Evolutionary conservation across 2,113 vertebrate species (phyloP).

Genomic region (Xiphias gladius): DNA sequence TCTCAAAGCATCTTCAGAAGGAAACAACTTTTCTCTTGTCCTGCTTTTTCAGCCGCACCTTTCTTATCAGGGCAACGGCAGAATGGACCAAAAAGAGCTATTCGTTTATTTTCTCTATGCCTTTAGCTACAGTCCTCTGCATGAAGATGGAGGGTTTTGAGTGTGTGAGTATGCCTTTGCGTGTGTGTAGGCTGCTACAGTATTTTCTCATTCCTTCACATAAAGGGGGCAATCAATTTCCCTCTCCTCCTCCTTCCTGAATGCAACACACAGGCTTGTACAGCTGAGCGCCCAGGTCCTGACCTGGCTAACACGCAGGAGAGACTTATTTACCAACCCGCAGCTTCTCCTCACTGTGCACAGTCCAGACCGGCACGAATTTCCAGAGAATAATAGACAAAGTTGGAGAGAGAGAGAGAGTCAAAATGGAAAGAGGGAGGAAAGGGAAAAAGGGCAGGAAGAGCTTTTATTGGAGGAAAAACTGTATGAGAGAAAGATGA

Average conservation of each 20-base stretch:
- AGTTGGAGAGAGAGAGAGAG: constrained; percentile 21
- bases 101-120: constrained; percentile 38
- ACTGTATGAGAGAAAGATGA: constrained; percentile 32
- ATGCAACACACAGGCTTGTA: constrained; percentile 37
- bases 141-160: constrained; percentile 40
- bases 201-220: constrained; percentile 55
- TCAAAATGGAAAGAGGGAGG: neutral
- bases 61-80: constrained; percentile 61
- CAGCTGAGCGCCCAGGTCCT: constrained; percentile 53
- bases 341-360: constrained; percentile 9
- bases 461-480: constrained; percentile 43
- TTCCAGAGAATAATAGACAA: constrained; percentile 45
- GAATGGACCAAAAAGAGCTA: constrained; percentile 53
- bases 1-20: constrained; percentile 21
- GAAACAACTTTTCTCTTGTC: constrained; percentile 58
- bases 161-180: constrained; percentile 16
- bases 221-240: constrained; percentile 66
- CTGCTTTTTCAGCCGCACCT: constrained; percentile 26
- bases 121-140: constrained; percentile 30
- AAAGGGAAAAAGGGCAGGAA: neutral
- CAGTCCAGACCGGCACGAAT: neutral
- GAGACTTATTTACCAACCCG: constrained; percentile 66
- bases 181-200: constrained; percentile 29
- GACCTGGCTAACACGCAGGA: constrained; percentile 57
- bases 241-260: constrained; percentile 33